Base-by-base conservation (phyloP, 2,888 invertebrate genomes). In the Callimorpha dominula region DNA sequence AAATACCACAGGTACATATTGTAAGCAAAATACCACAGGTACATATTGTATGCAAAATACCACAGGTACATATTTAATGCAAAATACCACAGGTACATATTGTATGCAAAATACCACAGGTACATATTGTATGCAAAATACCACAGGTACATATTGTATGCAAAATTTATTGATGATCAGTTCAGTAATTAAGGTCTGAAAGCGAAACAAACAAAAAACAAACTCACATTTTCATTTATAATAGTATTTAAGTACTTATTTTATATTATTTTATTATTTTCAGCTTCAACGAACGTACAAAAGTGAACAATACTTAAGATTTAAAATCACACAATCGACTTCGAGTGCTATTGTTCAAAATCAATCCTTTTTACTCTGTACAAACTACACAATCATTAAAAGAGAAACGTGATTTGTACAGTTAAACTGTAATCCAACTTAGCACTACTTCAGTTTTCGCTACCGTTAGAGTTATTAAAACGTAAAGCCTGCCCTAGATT, bases 361-460 rank as follows among this genome's bases (percentile, higher is more conserved):
- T 43, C 60, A 73, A 65, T 73, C 65, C 60, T 57, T 20, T 65
- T 49, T 9, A 64, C 50, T 69, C 50, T 50, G 67, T 68, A 68
- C 68, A 68, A 43, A 46, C 49, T 68, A 4, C 50, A 65, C 72
- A 65, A 69, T 72, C 69, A 69, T 69, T 57, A 66, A 17, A 69
- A 63, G n/a, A 62, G 31, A 62, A 40, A 64, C 72, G 46, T 31
- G 43, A 31, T 60, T 60, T 40, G 49, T 69, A 50, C 31, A 70
- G 42, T 66, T 49, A 31, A 68, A 65, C 49, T 60, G 68, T 81
- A 77, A 77, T 69, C 71, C 72, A 49, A 42, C 57, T 83, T 75
- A 70, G 17, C 70, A 52, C 17, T 49, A 73, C 50, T 63, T 68
- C 49, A 66, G 54, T 72, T 68, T 62, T 68, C 43, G 52, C 31